A percentile compares a stretch with the other conserved stretches of the same genome.
Evolutionary conservation across 2,113 vertebrate species (phyloP).

Genomic region (Megalops atlanticus): DNA sequence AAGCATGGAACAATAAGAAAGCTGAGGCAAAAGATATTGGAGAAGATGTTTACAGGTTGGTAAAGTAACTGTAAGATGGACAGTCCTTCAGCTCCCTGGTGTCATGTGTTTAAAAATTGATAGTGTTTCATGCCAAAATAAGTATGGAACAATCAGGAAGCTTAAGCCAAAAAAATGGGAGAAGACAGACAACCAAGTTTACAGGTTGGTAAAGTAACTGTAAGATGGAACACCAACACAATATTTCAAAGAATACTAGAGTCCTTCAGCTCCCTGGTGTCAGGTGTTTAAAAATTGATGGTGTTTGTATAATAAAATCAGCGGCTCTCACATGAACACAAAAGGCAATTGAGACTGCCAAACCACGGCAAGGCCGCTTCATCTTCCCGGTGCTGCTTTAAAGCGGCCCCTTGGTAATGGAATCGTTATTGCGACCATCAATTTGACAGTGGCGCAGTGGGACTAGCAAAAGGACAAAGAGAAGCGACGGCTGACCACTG

Average conservation of each 20-base stretch:
- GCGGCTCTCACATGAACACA: neutral
- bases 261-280: neutral
- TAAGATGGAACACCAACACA: too few species aligned
- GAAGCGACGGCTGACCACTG: neutral
- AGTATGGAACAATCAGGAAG: neutral
- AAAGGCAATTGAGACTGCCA: neutral
- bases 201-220: too few species aligned
- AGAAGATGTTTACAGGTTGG: neutral
- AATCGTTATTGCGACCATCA: neutral
- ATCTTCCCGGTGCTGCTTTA: neutral
- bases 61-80: neutral
- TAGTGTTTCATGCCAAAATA: neutral
- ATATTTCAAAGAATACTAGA: too few species aligned
- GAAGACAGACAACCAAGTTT: too few species aligned
- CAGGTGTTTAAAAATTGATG: neutral
- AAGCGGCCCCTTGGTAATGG: neutral
- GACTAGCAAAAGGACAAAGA: neutral
- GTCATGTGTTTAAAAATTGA: neutral
- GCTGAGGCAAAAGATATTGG: neutral
- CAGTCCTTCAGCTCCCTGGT: neutral
- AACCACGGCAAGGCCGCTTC: neutral
- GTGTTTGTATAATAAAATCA: neutral
- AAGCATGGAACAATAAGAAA: neutral
- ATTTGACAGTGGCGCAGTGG: neutral
- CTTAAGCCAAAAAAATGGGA: neutral